phyloP scores from a whole-genome alignment of 2,797 vertebrate species.

The Parauchenoglanis punctatus region DNA sequence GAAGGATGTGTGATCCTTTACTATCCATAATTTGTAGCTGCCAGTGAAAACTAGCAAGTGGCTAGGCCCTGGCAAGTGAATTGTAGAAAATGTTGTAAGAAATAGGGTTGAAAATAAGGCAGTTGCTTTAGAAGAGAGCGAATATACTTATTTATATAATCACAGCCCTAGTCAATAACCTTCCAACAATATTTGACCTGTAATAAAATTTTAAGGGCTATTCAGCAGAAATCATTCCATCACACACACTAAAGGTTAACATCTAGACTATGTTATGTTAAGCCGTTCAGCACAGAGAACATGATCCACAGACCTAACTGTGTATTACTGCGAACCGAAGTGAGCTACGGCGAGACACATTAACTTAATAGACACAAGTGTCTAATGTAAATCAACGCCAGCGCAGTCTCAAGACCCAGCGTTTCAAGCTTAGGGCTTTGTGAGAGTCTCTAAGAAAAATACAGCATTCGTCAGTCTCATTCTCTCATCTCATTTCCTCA shows the following conservation, averaged over 20 bases:
- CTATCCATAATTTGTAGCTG: not conserved
- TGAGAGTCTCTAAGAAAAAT: conserved; percentile 25
- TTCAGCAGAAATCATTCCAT: not conserved
- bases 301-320: conserved; percentile 21
- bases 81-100: not conserved
- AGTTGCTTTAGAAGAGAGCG: not conserved
- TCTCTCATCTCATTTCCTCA: not conserved
- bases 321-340: conserved; percentile 28
- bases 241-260: not conserved
- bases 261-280: not conserved
- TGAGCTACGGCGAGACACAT: conserved; percentile 32
- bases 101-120: not conserved
- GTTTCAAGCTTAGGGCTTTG: not conserved
- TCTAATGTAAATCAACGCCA: conserved; percentile 40
- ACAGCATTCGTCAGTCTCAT: not conserved
- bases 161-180: not conserved
- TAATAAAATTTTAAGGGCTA: no score
- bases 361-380: conserved; percentile 38
- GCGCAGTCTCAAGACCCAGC: not conserved
- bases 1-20: not conserved
- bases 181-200: not conserved
- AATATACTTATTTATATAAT: not conserved
- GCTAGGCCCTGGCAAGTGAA: not conserved
- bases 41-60: not conserved
- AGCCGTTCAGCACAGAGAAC: conserved; percentile 15